Percentiles rank a stretch among this genome's conserved stretches.
Evolutionary conservation across 2,888 invertebrate species (phyloP).

Genomic region (Lasioglossum malachurum): DNA sequence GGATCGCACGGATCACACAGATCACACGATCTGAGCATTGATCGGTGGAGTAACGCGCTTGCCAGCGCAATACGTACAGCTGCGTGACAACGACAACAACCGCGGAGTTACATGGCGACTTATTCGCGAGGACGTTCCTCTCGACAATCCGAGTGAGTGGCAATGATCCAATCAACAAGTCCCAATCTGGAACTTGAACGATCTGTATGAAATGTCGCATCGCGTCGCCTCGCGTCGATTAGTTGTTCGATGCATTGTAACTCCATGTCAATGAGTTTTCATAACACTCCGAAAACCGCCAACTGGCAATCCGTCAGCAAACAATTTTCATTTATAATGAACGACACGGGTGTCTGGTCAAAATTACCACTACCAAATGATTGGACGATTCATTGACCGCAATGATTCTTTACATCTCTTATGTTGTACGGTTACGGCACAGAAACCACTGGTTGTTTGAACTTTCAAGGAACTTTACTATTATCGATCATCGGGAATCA

Average conservation of each 20-base stretch:
- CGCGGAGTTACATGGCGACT: slow-evolving; percentile 54
- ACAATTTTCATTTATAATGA: neutral
- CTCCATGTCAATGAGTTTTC: neutral
- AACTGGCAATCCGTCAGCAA: neutral
- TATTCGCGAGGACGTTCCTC: slow-evolving; percentile 60
- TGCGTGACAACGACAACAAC: slow-evolving; percentile 27
- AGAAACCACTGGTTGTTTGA: slow-evolving; percentile 3
- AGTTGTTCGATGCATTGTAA: neutral
- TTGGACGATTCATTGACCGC: neutral
- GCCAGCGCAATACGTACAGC: slow-evolving; percentile 26
- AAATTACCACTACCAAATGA: neutral
- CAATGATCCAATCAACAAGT: neutral
- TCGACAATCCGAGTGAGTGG: slow-evolving; percentile 62
- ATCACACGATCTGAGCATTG: slow-evolving; percentile 18
- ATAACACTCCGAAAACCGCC: neutral
- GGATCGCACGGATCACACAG: slow-evolving; percentile 1
- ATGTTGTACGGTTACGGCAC: neutral
- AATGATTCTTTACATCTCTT: neutral
- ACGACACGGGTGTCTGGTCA: neutral
- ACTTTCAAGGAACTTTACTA: neutral
- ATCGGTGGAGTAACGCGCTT: slow-evolving; percentile 10
- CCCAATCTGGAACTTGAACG: slow-evolving; percentile 9
- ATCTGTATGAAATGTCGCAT: neutral
- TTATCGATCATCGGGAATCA: slow-evolving; percentile 20
- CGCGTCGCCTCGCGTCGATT: neutral